Percentiles rank a stretch among this genome's conserved stretches.
phyloP scores from a whole-genome alignment of 2,797 vertebrate genomes.

The Microctenopoma stevenorrisi region DNA sequence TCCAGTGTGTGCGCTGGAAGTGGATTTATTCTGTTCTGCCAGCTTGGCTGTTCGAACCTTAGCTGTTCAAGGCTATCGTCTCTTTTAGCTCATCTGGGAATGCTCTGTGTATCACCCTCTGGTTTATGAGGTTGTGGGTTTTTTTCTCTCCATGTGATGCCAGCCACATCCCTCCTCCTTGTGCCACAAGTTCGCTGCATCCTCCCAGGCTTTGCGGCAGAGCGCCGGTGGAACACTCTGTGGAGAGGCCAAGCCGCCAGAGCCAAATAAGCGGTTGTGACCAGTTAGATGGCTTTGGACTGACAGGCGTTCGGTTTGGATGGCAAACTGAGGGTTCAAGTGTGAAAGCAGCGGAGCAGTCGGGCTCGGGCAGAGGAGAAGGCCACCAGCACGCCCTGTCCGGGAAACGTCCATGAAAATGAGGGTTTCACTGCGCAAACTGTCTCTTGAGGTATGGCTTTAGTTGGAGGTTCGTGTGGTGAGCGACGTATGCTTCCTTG shows the following conservation, averaged over 20 bases:
- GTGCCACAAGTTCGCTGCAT: slow-evolving; percentile 52
- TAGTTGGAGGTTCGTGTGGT: slow-evolving; percentile 42
- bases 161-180: slow-evolving; percentile 41
- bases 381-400: slow-evolving; percentile 45
- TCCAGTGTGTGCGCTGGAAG: slow-evolving; percentile 20
- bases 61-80: slow-evolving; percentile 50
- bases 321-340: slow-evolving; percentile 38
- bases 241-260: slow-evolving; percentile 38
- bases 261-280: slow-evolving; percentile 72
- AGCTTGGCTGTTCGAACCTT: slow-evolving; percentile 20
- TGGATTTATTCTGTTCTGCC: slow-evolving; percentile 22
- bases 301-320: slow-evolving; percentile 50
- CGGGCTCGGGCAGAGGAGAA: slow-evolving; percentile 4
- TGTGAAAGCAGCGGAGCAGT: slow-evolving; percentile 49
- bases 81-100: slow-evolving; percentile 36
- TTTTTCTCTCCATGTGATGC: slow-evolving; percentile 35
- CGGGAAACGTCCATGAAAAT: slow-evolving; percentile 45
- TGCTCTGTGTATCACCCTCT: slow-evolving; percentile 48
- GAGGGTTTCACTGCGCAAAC: slow-evolving; percentile 31
- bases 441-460: slow-evolving; percentile 30
- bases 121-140: slow-evolving; percentile 32
- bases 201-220: slow-evolving; percentile 65
- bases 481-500: slow-evolving; percentile 54
- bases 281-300: slow-evolving; percentile 69
- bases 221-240: slow-evolving; percentile 66